Evolutionary conservation across 1,140 invertebrate species (phyloP).

Genomic region (Cotesia chilonis): DNA sequence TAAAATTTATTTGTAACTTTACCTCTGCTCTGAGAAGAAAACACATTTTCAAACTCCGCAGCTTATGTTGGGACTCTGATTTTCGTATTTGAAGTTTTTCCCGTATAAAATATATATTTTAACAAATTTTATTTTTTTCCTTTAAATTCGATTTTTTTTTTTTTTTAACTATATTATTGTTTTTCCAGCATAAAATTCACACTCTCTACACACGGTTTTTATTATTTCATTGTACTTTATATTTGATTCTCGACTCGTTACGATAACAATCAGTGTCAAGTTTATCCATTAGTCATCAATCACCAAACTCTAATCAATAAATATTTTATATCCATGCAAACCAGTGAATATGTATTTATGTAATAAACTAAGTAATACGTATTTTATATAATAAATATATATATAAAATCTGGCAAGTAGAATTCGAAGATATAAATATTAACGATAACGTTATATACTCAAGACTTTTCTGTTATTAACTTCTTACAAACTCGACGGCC

Average conservation of each 20-base stretch:
- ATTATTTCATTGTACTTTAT: not conserved
- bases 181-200: not conserved
- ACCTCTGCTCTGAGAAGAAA: not conserved
- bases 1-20: not conserved
- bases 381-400: not conserved
- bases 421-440: too few species aligned
- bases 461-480: too few species aligned
- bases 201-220: not conserved
- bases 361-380: not conserved
- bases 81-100: constrained; percentile 7
- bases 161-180: not conserved
- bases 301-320: not conserved
- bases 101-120: constrained; percentile 11
- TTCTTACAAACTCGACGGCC: too few species aligned
- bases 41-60: not conserved
- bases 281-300: not conserved
- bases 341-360: not conserved
- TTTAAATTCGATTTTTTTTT: not conserved
- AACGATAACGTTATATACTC: too few species aligned
- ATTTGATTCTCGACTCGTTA: not conserved
- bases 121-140: not conserved
- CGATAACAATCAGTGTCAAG: not conserved
- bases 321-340: not conserved
- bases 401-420: too few species aligned
- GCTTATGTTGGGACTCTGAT: not conserved